phyloP scores from a whole-genome alignment of 2,888 invertebrate species.

The Agrotis segetum region DNA sequence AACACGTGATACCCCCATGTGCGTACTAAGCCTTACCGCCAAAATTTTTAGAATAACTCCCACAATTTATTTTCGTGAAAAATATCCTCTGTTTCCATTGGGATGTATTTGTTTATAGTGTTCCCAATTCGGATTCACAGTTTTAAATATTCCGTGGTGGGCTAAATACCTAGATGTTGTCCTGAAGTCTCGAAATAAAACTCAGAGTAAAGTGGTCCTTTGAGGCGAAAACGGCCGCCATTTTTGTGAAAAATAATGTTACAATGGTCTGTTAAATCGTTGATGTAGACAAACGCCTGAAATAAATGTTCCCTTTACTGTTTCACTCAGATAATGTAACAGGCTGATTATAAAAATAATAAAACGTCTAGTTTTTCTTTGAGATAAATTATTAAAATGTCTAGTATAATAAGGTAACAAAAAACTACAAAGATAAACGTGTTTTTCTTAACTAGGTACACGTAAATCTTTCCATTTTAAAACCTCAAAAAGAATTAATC shows the following conservation, averaged over 20 bases:
- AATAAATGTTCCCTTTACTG: constrained; percentile 31
- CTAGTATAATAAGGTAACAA: constrained; percentile 10
- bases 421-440: constrained; percentile 25
- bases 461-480: constrained; percentile 25
- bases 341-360: constrained; percentile 21
- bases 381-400: constrained; percentile 35
- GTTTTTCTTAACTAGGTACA: constrained; percentile 1
- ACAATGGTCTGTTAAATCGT: constrained; percentile 41
- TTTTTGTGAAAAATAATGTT: constrained; percentile 45
- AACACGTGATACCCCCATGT: background rate
- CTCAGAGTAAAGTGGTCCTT: constrained; percentile 27
- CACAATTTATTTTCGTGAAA: constrained; percentile 8
- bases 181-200: constrained; percentile 37
- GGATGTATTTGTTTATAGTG: constrained; percentile 30
- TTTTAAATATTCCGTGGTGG: constrained; percentile 34
- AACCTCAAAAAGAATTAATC: constrained; percentile 22
- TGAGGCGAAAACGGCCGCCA: constrained; percentile 20
- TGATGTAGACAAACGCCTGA: constrained; percentile 52
- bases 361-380: constrained; percentile 11
- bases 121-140: constrained; percentile 13
- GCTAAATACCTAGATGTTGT: constrained; percentile 34
- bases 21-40: background rate
- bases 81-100: constrained; percentile 3
- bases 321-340: constrained; percentile 34
- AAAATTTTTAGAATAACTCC: background rate